These are phyloP conservation scores for Paramuricea clavata DNA, from an alignment of 92 coral and sea anemone species.

Conservation along the genomic window DNA sequence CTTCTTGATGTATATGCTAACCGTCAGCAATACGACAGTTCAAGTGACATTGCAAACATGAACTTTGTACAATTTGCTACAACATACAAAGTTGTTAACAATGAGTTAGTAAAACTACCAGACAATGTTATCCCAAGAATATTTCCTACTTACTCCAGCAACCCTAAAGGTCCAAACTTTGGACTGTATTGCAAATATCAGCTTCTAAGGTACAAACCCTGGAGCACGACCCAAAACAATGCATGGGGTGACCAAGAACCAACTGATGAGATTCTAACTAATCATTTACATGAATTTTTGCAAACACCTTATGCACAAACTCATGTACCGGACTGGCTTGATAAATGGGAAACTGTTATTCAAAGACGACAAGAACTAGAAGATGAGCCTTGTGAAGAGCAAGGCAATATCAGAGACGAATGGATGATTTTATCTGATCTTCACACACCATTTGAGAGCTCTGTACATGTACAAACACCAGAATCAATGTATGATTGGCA, in stretches of 20 bases:
- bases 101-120: too few relatives aligned
- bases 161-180: slow-evolving; percentile 66
- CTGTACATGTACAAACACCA: slow-evolving; percentile 41
- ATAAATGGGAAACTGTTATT: slow-evolving; percentile 51
- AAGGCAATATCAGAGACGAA: slow-evolving; percentile 35
- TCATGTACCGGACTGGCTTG: slow-evolving; percentile 55
- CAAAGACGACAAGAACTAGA: slow-evolving; percentile 33
- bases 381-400: slow-evolving; percentile 46
- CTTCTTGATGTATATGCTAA: too few relatives aligned
- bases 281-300: slow-evolving; percentile 42
- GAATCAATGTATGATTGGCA: too few relatives aligned
- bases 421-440: slow-evolving; percentile 60
- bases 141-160: slow-evolving; percentile 67
- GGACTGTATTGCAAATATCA: too few relatives aligned
- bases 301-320: too few relatives aligned
- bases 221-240: too few relatives aligned
- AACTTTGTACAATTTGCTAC: slow-evolving; percentile 68
- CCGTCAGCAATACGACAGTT: too few relatives aligned
- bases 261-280: too few relatives aligned
- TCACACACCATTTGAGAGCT: slow-evolving; percentile 61
- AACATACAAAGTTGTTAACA: too few relatives aligned
- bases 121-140: too few relatives aligned
- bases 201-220: too few relatives aligned
- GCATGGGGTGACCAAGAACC: too few relatives aligned
- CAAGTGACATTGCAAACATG: slow-evolving; percentile 45